Evolutionary conservation across 2,797 vertebrate genomes (phyloP).

Genomic region (Mallotus villosus): DNA sequence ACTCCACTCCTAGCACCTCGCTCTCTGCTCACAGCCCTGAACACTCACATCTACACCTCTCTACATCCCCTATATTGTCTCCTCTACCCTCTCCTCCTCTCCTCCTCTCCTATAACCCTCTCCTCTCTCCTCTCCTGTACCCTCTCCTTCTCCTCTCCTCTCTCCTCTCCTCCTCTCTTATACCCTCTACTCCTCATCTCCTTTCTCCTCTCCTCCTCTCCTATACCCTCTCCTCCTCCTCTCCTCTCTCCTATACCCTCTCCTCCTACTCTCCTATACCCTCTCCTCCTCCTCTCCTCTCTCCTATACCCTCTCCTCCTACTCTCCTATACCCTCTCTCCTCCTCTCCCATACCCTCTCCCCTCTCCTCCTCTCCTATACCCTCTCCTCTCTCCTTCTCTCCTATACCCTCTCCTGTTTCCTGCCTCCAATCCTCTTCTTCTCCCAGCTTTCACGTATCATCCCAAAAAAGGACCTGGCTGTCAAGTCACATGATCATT

Average conservation of each 20-base stretch:
- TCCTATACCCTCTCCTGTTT: not conserved
- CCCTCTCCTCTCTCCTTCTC: too few species aligned
- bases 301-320: not conserved
- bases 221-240: slow-evolving; percentile 44
- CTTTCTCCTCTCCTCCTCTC: slow-evolving; percentile 8
- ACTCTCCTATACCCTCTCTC: not conserved
- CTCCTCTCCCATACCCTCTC: slow-evolving; percentile 12
- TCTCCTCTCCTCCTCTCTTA: slow-evolving; percentile 25
- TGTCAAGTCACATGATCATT: slow-evolving; percentile 8
- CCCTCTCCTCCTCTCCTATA: too few species aligned
- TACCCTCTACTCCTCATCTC: not conserved
- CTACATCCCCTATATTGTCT: slow-evolving; percentile 25
- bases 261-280: too few species aligned
- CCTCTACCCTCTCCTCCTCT: slow-evolving; percentile 46
- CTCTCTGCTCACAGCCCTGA: not conserved
- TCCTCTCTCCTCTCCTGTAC: not conserved
- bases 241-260: too few species aligned
- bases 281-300: not conserved
- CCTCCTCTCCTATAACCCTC: not conserved
- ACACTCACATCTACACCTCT: not conserved
- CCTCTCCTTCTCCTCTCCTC: not conserved
- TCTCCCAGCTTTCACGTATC: slow-evolving; percentile 6
- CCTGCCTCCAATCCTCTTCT: not conserved
- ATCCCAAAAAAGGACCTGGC: slow-evolving; percentile 18
- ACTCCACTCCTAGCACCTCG: slow-evolving; percentile 7